Conservation (phyloP, 2,888 invertebrate species). For the Ophion slaviceki region DNA sequence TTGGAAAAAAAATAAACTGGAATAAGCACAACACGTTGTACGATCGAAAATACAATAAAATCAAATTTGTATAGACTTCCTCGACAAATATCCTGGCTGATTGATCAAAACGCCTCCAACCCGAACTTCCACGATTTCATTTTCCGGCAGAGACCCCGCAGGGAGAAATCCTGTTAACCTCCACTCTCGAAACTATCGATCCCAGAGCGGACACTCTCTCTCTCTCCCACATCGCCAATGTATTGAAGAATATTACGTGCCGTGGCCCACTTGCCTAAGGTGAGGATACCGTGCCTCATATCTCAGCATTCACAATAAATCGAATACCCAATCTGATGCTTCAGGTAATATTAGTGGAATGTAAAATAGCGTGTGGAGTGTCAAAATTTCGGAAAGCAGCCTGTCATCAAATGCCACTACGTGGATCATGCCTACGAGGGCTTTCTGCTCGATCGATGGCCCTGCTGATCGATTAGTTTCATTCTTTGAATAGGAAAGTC, state of each 20-base stretch:
- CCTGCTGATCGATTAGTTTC: not conserved
- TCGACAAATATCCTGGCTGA: too few relatives aligned
- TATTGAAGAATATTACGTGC: conserved; percentile 15
- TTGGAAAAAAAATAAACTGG: too few relatives aligned
- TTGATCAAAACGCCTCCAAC: too few relatives aligned
- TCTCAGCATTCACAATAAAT: not conserved
- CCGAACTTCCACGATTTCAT: too few relatives aligned
- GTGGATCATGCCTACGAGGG: not conserved
- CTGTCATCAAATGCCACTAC: not conserved
- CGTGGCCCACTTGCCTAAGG: not conserved
- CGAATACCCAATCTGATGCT: not conserved
- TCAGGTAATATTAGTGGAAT: too few relatives aligned
- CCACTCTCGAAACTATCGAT: conserved; percentile 3
- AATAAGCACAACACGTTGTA: too few relatives aligned
- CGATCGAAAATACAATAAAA: too few relatives aligned
- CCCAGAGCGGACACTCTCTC: not conserved
- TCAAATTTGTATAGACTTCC: too few relatives aligned
- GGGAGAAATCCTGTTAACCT: too few relatives aligned
- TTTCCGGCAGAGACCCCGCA: too few relatives aligned
- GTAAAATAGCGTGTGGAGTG: too few relatives aligned
- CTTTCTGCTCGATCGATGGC: conserved; percentile 5
- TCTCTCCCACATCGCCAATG: not conserved
- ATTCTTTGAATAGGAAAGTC: not conserved
- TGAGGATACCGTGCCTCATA: not conserved
- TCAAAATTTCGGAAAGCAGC: too few relatives aligned